Base-by-base conservation (phyloP, 2,797 vertebrate genomes). In the Chelon labrosus region DNA sequence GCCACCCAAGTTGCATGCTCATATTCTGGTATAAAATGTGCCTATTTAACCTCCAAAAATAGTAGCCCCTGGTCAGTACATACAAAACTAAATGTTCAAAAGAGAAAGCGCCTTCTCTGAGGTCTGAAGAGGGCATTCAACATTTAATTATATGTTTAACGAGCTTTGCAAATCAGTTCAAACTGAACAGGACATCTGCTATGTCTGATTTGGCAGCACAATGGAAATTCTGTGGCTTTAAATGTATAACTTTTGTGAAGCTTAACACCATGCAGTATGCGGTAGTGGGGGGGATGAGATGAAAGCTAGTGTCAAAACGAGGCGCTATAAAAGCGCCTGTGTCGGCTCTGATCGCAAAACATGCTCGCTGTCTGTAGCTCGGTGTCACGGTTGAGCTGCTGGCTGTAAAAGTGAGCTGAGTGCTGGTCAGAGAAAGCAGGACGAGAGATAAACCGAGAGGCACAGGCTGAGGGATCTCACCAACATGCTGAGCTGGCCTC, bases 341-440 rank as follows among this genome's bases (percentile, higher is more conserved):
- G 72, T 66, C 41, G 42, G 54, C 31, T 70, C 27, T 60, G 62
- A 76, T 71, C 47, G 55, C 50, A 54, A 54, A 60, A 60, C 65
- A 76, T 13, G n/a, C 50, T 79, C 61, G 22, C 16, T 16, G 5
- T 66, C 49, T 73, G 47, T 58, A 59, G 60, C 54, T 57, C 65
- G 19, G 19, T 9, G 49, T 79, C 75, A 81, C 25, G 42, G 64
- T 35, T n/a, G 55, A 69, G 60, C 51, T 60, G 68, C 53, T 20
- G 49, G 58, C 71, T n/a, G 67, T 66, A 73, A 76, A 79, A 73
- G 75, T 63, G 47, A 70, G 37, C 56, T 46, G 51, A 54, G 16
- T 25, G 57, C 57, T 35, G 69, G 64, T 77, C 69, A 72, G 67
- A 61, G 5, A n/a, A 42, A 31, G 20, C 9, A 46, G 54, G 17